Base-by-base conservation (phyloP, 2,797 vertebrate genomes). In the Lacerta viridis region DNA sequence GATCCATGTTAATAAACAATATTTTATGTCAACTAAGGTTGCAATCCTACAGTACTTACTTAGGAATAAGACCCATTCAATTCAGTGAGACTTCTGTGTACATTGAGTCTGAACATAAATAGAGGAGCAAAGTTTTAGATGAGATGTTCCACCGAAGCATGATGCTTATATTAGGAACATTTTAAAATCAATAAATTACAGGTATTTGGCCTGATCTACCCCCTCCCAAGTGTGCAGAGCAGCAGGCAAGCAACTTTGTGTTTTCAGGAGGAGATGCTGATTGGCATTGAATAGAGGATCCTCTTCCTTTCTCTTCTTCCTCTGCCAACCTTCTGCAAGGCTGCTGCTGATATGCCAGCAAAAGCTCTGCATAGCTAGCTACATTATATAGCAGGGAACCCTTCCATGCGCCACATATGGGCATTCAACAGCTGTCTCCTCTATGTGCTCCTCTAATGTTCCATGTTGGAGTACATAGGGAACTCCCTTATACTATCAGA, bases 1-100 rank as follows among this genome's bases (percentile, higher is more conserved):
- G 39, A 27, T 66, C 13, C 5, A 75, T 64, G 6, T 76, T 74
- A 33, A 81, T 87, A 91, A 90, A 66, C 83, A 27, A 76, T 64
- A 50, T 5, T 72, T 79, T 88, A 41, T 55, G 68, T 0, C 0
- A 41, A 71, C 50, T 25, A 68, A 71, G 69, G 10, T 29, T 71
- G 69, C 69, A 71, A 13, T n/a, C 27, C 69, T 61, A 61, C 20
- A 71, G n/a, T n/a, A 71, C 69, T n/a, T n/a, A 5, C 8, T 4
- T n/a, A 1, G n/a, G n/a, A 71, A 71, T 71, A n/a, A 71, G 69
- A n/a, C 29, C n/a, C 69, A 33, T n/a, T 71, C n/a, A 71, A 4
- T 71, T 29, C 10, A n/a, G 5, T 71, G 69, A 33, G 29, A 71
- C n/a, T 13, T 71, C 20, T 64, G n/a, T 5, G n/a, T 71, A 4